Base-by-base conservation (phyloP, 2,797 vertebrate genomes). In the Pogonophryne albipinna region DNA sequence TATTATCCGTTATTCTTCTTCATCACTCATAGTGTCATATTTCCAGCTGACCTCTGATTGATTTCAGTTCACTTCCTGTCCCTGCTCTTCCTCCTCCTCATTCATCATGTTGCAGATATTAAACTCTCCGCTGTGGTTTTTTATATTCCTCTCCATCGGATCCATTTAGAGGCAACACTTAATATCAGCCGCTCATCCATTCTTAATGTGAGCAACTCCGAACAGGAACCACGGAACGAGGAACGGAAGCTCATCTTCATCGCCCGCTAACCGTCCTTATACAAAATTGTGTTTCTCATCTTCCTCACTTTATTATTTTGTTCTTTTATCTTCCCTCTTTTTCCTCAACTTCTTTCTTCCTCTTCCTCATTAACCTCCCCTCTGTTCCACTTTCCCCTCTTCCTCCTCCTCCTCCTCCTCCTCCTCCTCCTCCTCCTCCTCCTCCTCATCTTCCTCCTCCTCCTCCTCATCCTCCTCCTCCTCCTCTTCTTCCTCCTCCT, bases 81-180 rank as follows among this genome's bases (percentile, higher is more conserved):
- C 61, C 68, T 82, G 65, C 58, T 76, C 63, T 64, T 79, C 78
- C 66, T 38, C 34, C 34, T 76, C 71, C 81, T 19, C 79, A 52
- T 90, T 89, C 71, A 85, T 92, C 85, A 73, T 14, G 70, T 86
- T 86, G 84, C 71, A 0, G 4, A 76, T 78, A 79, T 90, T 80
- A 73, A 82, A 63, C 79, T 78, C 67, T 76, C 58, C 1, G 13
- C 74, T 71, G 62, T 19, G 66, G 69, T 76, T 91, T 88, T 74
- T 73, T 79, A 46, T 83, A 89, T 74, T 52, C 34, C 7, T 72
- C 68, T 3, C 55, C 69, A 70, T 83, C 68, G 34, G 67, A 60
- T 85, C 76, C 80, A 59, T 86, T 38, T 38, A 38, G 34, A 38
- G 34, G 6, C 34, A 38, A 38, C 34, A 38, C 34, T 38, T 86